Percentiles rank a stretch among this genome's conserved stretches.
phyloP scores from a whole-genome alignment of 2,797 vertebrate genomes.

The Coendou prehensilis region DNA sequence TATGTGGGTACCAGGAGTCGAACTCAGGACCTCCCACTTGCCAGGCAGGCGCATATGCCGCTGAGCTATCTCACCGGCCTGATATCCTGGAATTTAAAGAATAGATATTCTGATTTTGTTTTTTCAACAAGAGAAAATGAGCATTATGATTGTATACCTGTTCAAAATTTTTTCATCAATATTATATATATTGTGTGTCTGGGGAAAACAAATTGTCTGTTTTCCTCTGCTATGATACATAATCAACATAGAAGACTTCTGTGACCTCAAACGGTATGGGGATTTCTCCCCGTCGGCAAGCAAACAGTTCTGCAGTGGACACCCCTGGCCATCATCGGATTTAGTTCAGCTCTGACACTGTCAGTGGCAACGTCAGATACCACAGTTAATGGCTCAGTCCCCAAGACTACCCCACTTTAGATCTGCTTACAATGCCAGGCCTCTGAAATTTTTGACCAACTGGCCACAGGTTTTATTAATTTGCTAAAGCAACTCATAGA shows the following conservation, averaged over 20 bases:
- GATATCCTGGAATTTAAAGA: slow-evolving; percentile 25
- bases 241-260: background rate
- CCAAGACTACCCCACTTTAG: background rate
- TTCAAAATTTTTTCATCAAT: slow-evolving; percentile 34
- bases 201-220: background rate
- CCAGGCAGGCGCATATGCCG: no score
- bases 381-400: background rate
- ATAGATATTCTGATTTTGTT: background rate
- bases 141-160: background rate
- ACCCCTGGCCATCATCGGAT: background rate
- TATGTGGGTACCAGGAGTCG: no score
- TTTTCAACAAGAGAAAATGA: slow-evolving; percentile 57
- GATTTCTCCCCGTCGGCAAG: background rate
- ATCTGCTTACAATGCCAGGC: background rate
- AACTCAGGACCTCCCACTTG: no score
- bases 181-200: background rate
- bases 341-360: background rate
- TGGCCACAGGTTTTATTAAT: background rate
- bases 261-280: background rate
- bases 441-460: background rate
- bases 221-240: background rate
- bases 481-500: background rate
- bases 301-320: background rate
- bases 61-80: no score
- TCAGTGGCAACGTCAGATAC: background rate